Conservation (phyloP, 2,113 vertebrate species). For the Arenaria interpres region DNA sequence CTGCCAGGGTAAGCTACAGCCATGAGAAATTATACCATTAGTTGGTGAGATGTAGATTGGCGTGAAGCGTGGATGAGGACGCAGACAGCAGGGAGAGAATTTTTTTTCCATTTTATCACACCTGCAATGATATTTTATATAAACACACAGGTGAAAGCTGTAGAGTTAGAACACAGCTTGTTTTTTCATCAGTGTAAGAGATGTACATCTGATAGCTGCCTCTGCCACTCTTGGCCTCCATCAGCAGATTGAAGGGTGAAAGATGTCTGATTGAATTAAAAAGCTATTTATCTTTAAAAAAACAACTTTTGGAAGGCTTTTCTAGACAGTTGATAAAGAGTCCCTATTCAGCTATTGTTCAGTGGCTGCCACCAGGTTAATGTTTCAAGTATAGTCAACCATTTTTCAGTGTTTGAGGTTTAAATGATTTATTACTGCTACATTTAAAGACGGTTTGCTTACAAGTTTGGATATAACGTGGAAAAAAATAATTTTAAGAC, state of each 20-base stretch:
- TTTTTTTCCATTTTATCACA: not conserved
- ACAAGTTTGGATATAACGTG: not conserved
- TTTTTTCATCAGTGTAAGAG: not conserved
- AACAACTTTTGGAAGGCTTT: not conserved
- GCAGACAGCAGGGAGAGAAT: not conserved
- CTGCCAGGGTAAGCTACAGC: not conserved
- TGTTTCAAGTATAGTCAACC: not conserved
- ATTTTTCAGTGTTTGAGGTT: not conserved
- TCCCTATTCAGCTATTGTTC: not conserved
- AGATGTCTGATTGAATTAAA: constrained; percentile 14
- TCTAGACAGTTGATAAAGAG: not conserved
- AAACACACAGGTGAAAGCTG: not conserved
- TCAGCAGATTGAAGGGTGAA: not conserved
- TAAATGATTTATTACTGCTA: not conserved
- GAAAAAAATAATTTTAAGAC: not conserved
- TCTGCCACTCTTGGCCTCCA: not conserved
- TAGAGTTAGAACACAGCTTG: not conserved
- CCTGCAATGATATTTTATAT: not conserved
- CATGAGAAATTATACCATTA: not conserved
- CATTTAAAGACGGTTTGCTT: constrained; percentile 6
- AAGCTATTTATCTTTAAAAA: not conserved
- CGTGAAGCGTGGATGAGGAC: not conserved
- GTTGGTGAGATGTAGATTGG: not conserved
- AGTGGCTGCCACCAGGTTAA: not conserved
- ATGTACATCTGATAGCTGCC: not conserved